Evolutionary conservation across 2,113 vertebrate genomes (phyloP), one percentile per base, ranked within the genome.

Genomic region (Thamnaconus septentrionalis): DNA sequence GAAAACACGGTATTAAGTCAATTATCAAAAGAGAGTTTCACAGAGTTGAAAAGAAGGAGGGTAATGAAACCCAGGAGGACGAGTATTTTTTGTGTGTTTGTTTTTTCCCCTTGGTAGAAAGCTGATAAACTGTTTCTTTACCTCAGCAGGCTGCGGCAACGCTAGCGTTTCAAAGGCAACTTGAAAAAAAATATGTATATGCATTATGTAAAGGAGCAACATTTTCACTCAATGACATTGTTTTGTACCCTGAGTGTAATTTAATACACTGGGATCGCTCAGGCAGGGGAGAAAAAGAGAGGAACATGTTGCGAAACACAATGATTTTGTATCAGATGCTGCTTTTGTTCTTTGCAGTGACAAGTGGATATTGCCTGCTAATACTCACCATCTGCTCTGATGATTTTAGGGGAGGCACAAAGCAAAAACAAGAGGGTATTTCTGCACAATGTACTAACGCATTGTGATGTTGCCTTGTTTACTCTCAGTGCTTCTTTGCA

Each of bases 1-100:
- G 55, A 40, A 71, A 75, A 63, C 18, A 11, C 64, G 53, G 75
- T 80, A 72, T 72, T 75, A 61, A 55, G 55, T 71, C 64, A 72
- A 72, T 77, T 73, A 68, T 55, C 31, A 44, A 7, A 47, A 53
- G n/a, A n/a, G n/a, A n/a, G n/a, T n/a, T n/a, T n/a, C 45, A 49
- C 47, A 63, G 41, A 66, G 48, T 55, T 40, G 49, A 66, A 69
- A 61, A 40, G 7, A 61, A 62, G 44, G 31, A 6, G 18, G 18
- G 18, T 31, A 31, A 31, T 31, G 18, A 31, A 31, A 31, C 18
- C 18, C 18, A 31, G 18, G 18, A 31, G 18, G 18, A 31, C 18
- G 18, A 31, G 18, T 31, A 31, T 31, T 31, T 31, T 31, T 2
- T 31, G 18, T 31, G 18, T 31, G 18, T 31, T 31, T 31, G 18